phyloP scores from a whole-genome alignment of 2,888 invertebrate genomes.

The Lithophane semibrunnea region DNA sequence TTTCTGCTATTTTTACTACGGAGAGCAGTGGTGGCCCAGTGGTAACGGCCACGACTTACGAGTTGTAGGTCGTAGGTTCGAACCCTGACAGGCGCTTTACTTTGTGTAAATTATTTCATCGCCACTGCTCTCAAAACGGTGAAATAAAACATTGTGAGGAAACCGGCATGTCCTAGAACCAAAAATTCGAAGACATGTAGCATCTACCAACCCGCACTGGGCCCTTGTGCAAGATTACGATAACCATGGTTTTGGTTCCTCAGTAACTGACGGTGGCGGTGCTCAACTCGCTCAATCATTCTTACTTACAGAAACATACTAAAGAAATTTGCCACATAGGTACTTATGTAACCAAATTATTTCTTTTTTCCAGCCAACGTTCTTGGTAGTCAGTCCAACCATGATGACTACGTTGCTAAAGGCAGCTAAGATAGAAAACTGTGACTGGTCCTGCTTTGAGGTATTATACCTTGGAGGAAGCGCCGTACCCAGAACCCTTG shows the following conservation, averaged over 20 bases:
- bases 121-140: no score
- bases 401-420: slow-evolving; percentile 67
- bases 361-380: slow-evolving; percentile 67
- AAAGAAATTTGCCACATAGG: not conserved
- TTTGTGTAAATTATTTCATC: no score
- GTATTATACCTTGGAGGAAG: slow-evolving; percentile 69
- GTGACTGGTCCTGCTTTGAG: slow-evolving; percentile 68
- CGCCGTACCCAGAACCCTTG: slow-evolving; percentile 61
- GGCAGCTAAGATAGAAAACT: slow-evolving; percentile 47
- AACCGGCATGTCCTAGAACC: no score
- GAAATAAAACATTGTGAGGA: no score
- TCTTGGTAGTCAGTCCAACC: slow-evolving; percentile 66
- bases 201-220: no score
- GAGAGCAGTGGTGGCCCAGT: no score
- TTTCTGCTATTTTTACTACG: no score
- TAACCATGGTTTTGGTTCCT: not conserved
- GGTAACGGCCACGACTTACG: no score
- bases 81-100: no score
- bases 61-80: no score
- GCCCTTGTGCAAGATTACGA: no score
- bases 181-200: no score
- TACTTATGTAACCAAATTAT: not conserved
- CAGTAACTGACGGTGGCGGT: not conserved
- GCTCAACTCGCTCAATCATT: not conserved
- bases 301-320: not conserved